Evolutionary conservation across 2,113 vertebrate genomes (phyloP).

Genomic region (Heterotis niloticus): DNA sequence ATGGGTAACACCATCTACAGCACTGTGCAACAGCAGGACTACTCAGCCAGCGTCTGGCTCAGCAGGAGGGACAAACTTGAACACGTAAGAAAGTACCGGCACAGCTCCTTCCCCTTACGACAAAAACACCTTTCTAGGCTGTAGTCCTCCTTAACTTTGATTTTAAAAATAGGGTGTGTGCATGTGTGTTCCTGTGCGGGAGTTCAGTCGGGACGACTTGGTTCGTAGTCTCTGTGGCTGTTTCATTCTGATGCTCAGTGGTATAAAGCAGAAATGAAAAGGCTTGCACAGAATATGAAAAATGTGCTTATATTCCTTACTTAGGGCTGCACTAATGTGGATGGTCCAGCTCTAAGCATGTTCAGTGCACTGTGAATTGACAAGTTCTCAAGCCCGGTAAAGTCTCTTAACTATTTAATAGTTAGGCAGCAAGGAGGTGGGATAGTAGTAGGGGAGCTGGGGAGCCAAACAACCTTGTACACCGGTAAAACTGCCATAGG

Average conservation of each 20-base stretch:
- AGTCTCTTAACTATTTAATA: not conserved
- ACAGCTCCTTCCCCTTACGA: not conserved
- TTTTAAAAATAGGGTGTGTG: not conserved
- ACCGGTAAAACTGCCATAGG: not conserved
- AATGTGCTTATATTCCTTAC: not conserved
- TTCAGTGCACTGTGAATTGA: not conserved
- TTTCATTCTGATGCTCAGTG: not conserved
- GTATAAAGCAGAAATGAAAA: not conserved
- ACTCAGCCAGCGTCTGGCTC: conserved; percentile 86
- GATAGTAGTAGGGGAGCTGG: too few species aligned
- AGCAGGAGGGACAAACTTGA: conserved; percentile 84
- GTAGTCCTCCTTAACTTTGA: not conserved
- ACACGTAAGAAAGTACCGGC: conserved; percentile 69
- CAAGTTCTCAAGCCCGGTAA: not conserved
- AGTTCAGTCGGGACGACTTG: not conserved
- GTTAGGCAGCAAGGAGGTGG: conserved; percentile 5
- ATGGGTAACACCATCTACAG: conserved; percentile 71
- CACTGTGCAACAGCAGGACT: conserved; percentile 84
- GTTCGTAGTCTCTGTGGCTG: not conserved
- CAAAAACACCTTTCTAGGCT: not conserved
- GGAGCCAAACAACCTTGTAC: not conserved
- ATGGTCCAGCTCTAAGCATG: not conserved
- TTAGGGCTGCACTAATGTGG: not conserved
- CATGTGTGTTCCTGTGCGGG: not conserved
- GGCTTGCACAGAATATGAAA: not conserved